Percentiles rank a stretch among this genome's conserved stretches.
Conservation (phyloP, 2,888 invertebrate genomes). For the Platynereis dumerilii region DNA sequence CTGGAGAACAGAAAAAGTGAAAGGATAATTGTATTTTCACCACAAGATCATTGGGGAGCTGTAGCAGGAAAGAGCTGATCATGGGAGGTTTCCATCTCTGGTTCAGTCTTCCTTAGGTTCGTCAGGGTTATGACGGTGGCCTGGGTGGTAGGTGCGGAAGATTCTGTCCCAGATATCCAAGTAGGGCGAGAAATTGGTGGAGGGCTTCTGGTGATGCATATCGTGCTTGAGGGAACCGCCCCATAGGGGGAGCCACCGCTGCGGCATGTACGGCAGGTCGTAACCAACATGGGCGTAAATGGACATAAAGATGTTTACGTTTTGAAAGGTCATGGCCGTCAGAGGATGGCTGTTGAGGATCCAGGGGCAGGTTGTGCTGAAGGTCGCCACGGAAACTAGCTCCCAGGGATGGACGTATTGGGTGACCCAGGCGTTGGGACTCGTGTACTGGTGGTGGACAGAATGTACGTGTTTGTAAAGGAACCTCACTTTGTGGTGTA, state of each 20-base stretch:
- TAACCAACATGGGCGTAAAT: constrained; percentile 65
- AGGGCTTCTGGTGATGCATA: constrained; percentile 65
- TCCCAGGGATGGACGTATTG: constrained; percentile 67
- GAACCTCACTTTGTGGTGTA: constrained; percentile 63
- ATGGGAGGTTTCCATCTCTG: too few species aligned
- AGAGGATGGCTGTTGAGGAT: constrained; percentile 62
- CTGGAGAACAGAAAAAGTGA: too few species aligned
- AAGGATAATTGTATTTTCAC: too few species aligned
- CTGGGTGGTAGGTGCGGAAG: constrained; percentile 59
- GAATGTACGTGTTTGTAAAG: constrained; percentile 65
- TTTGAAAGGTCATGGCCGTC: constrained; percentile 64
- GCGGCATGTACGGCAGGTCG: constrained; percentile 63
- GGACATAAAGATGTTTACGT: constrained; percentile 61
- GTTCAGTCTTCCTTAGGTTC: constrained; percentile 46
- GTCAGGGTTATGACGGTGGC: constrained; percentile 53
- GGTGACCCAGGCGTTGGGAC: constrained; percentile 64
- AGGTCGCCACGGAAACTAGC: constrained; percentile 63
- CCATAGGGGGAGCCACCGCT: constrained; percentile 60
- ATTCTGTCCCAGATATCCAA: constrained; percentile 63
- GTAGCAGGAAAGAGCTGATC: too few species aligned
- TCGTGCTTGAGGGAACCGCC: constrained; percentile 66
- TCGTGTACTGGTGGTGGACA: constrained; percentile 65
- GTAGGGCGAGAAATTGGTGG: constrained; percentile 65
- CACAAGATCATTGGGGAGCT: too few species aligned
- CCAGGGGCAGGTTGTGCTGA: constrained; percentile 64